phyloP scores from a whole-genome alignment of 2,888 invertebrate genomes.

The Pammene fasciana region DNA sequence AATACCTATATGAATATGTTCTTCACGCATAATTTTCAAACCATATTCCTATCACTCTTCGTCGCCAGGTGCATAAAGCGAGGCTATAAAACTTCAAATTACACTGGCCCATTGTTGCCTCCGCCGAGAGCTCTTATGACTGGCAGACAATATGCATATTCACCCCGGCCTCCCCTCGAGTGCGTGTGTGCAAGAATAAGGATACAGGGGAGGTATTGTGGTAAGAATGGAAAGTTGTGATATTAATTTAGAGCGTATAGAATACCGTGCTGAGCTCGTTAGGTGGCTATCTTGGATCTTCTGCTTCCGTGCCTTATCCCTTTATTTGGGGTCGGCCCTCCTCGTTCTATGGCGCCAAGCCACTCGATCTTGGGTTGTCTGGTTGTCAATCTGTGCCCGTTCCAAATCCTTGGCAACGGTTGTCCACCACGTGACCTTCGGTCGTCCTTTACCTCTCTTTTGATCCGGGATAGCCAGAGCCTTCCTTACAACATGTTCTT shows the following conservation, averaged over 20 bases:
- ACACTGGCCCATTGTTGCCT: slow-evolving; percentile 64
- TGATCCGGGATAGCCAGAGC: too few relatives aligned
- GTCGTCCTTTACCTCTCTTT: too few relatives aligned
- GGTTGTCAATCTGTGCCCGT: too few relatives aligned
- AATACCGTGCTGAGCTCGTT: not conserved
- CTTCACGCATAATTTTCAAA: slow-evolving; percentile 13
- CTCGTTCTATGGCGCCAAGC: too few relatives aligned
- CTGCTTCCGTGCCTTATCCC: too few relatives aligned
- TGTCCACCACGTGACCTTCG: too few relatives aligned
- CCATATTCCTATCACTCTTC: slow-evolving; percentile 17
- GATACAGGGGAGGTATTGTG: slow-evolving; percentile 25
- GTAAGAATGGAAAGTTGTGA: slow-evolving; percentile 29
- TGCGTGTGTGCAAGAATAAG: slow-evolving; percentile 38
- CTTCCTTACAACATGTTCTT: too few relatives aligned
- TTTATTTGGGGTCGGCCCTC: too few relatives aligned
- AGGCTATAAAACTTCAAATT: slow-evolving; percentile 40
- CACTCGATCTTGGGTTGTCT: too few relatives aligned
- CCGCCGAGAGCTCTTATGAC: slow-evolving; percentile 63
- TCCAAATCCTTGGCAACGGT: too few relatives aligned
- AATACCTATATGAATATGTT: not conserved
- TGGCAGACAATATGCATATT: slow-evolving; percentile 74
- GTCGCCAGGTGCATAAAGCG: slow-evolving; percentile 40
- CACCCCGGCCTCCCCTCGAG: slow-evolving; percentile 48
- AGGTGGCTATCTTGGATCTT: not conserved
- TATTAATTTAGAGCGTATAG: slow-evolving; percentile 28